Conservation (phyloP, 2,113 vertebrate species). For the rat (Rattus norvegicus) region DNA sequence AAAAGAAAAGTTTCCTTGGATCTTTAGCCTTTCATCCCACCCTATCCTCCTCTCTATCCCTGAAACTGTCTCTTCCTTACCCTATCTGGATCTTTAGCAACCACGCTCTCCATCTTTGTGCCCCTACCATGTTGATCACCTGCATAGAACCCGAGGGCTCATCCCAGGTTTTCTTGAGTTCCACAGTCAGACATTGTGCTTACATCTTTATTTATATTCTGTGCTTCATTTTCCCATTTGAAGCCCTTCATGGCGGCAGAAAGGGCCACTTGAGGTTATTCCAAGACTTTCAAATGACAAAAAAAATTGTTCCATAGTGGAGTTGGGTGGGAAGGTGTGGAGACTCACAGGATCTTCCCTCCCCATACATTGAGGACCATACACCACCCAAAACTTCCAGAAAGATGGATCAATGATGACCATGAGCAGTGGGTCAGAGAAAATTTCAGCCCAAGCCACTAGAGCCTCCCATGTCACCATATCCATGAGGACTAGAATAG, state of each 20-base stretch:
- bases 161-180: too few species aligned
- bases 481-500: slow-evolving; percentile 80
- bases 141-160: background rate
- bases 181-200: slow-evolving; percentile 51
- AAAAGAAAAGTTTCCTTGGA: background rate
- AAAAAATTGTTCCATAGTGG: background rate
- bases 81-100: background rate
- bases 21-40: background rate
- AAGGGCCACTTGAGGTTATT: slow-evolving; percentile 81
- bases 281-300: slow-evolving; percentile 42
- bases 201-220: slow-evolving; percentile 83
- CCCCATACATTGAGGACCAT: too few species aligned
- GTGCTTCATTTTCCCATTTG: slow-evolving; percentile 83
- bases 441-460: slow-evolving; percentile 83
- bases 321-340: too few species aligned
- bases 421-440: slow-evolving; percentile 31
- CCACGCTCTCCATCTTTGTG: background rate
- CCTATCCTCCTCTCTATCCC: too few species aligned
- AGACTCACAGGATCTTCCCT: too few species aligned
- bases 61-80: background rate
- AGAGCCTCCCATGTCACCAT: slow-evolving; percentile 83
- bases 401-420: background rate
- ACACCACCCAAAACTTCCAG: background rate
- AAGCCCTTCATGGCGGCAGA: slow-evolving; percentile 80
- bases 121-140: background rate